Evolutionary conservation across 1,140 invertebrate species (phyloP), one percentile per base, ranked within the genome.

Genomic region (Calliphora vicina): DNA sequence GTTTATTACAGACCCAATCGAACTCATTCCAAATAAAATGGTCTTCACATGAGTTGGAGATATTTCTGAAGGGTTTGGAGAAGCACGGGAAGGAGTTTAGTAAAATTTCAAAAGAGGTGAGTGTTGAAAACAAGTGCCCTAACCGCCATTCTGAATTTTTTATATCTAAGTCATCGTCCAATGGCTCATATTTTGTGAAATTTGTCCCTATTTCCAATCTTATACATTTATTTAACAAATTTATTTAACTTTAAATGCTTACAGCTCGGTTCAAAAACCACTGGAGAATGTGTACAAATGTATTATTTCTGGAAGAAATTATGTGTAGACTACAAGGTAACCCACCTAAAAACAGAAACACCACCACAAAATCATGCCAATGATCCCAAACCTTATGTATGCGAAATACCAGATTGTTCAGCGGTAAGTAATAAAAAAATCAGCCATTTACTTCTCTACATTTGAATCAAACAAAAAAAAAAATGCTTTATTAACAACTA

Each of bases 221-320:
- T 23, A 20, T 20, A 6, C 1, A 67, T 67, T n/a, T 67, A n/a
- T 23, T 61, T 61, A 61, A 61, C 20, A n/a, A n/a, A n/a, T n/a
- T n/a, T n/a, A n/a, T n/a, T n/a, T n/a, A n/a, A n/a, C n/a, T n/a
- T n/a, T n/a, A n/a, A n/a, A n/a, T n/a, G n/a, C n/a, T 91, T 91
- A 61, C 90, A 97, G 96, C 92, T 98, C 87, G 93, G 93, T 86
- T 95, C 94, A 26, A 99, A 99, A 93, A 94, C 95, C 73, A 94
- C 95, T 5, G 98, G 97, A 88, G 97, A 99, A 88, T 99, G 98
- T 92, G 93, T 99, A 86, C 97, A 98, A 92, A 99, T 99, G 91
- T 99, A 99, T 91, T 99, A 99, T 91, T 94, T 99, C 86, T 99
- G 98, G 98, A 99, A 99, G 91, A 98, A 98, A 91, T 94, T 97